A percentile compares a stretch with the other conserved stretches of the same genome.
Conservation (phyloP, 2,888 invertebrate genomes). For the Thyatira batis region DNA sequence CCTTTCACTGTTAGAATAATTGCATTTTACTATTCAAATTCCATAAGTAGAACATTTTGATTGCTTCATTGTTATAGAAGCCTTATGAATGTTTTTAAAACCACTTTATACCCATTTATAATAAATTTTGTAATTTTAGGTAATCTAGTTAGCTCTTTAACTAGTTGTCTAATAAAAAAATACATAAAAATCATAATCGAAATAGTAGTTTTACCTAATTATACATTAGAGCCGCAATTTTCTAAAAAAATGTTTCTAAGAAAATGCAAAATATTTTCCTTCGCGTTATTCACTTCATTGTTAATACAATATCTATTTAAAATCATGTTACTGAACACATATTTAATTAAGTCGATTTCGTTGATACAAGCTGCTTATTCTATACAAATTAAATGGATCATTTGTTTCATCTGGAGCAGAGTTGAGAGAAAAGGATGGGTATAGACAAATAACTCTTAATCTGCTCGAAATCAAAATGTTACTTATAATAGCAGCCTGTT, state of each 20-base stretch:
- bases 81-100: background rate
- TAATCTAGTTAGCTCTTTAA: too few species aligned
- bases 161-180: background rate
- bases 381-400: too few species aligned
- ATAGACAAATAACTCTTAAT: too few species aligned
- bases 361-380: background rate
- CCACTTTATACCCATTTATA: too few species aligned
- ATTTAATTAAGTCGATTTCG: background rate
- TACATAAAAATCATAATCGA: background rate
- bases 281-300: background rate
- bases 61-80: background rate
- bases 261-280: background rate
- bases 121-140: background rate
- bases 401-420: too few species aligned
- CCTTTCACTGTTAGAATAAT: background rate
- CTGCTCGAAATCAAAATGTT: too few species aligned
- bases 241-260: background rate
- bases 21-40: background rate
- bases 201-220: too few species aligned
- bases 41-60: background rate
- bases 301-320: background rate
- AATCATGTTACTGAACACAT: background rate
- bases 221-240: too few species aligned
- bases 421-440: too few species aligned
- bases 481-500: too few species aligned